These are phyloP conservation scores for Atopsyche davidsoni DNA, from an alignment of 1,140 invertebrate species.

Conservation along the genomic window DNA sequence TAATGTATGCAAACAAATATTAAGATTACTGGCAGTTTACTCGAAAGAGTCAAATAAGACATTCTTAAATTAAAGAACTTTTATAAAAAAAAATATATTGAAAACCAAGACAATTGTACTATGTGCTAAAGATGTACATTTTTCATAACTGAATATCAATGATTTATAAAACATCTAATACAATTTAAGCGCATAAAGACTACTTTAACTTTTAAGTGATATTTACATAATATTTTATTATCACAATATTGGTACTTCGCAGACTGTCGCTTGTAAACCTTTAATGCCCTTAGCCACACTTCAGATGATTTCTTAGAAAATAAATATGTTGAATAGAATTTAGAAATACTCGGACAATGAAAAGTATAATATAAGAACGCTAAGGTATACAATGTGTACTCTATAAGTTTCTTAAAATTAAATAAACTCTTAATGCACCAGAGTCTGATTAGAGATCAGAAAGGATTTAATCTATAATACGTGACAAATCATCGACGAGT, in stretches of 20 bases:
- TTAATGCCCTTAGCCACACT: too few relatives aligned
- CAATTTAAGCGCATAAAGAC: slow-evolving; percentile 21
- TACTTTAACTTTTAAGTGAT: slow-evolving; percentile 15
- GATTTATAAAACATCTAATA: slow-evolving; percentile 23
- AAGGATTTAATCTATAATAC: too few relatives aligned
- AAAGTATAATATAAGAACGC: too few relatives aligned
- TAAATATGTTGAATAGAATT: too few relatives aligned
- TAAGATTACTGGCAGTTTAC: neutral
- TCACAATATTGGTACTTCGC: slow-evolving; percentile 27
- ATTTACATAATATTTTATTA: slow-evolving; percentile 29
- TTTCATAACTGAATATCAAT: neutral
- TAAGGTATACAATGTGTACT: too few relatives aligned
- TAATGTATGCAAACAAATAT: neutral
- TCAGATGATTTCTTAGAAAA: too few relatives aligned
- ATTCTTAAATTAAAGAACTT: neutral
- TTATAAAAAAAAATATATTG: slow-evolving; percentile 8
- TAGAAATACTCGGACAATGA: too few relatives aligned
- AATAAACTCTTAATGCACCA: too few relatives aligned
- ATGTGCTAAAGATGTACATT: slow-evolving; percentile 16
- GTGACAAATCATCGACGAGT: too few relatives aligned
- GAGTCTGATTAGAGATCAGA: too few relatives aligned
- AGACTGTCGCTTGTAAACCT: slow-evolving; percentile 17
- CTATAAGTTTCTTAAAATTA: too few relatives aligned
- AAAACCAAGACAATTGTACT: slow-evolving; percentile 20
- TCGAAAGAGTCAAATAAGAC: neutral